These are phyloP conservation scores for Eupithecia exiguata DNA, from an alignment of 2,888 invertebrate species.

Conservation along the genomic window DNA sequence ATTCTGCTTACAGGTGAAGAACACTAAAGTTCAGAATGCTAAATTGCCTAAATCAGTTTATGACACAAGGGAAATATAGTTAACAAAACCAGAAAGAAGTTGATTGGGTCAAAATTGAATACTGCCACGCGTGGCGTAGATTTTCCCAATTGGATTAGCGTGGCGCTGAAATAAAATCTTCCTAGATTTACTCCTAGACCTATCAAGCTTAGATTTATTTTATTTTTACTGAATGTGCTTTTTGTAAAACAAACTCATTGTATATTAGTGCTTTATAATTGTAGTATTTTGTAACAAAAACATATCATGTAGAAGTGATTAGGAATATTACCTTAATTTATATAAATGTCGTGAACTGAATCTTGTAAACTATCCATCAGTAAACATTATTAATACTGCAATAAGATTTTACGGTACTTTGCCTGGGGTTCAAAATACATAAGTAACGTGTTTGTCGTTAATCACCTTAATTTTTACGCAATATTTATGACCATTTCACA, in stretches of 20 bases:
- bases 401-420: neutral
- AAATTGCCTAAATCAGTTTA: neutral
- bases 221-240: slow-evolving; percentile 1
- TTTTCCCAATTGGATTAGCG: neutral
- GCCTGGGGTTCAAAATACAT: neutral
- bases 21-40: no score
- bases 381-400: neutral
- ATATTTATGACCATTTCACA: no score
- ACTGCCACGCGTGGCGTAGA: neutral
- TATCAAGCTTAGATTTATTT: neutral
- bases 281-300: slow-evolving; percentile 66
- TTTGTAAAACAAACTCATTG: slow-evolving; percentile 16
- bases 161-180: neutral
- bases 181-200: neutral
- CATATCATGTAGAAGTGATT: slow-evolving; percentile 79
- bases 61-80: neutral
- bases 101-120: neutral
- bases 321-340: slow-evolving; percentile 59
- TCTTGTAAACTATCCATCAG: neutral
- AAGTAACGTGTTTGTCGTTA: no score
- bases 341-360: slow-evolving; percentile 60
- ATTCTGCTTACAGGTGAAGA: no score
- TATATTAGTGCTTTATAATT: slow-evolving; percentile 42
- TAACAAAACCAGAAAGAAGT: neutral
- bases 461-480: no score